Percentiles rank a stretch among this genome's conserved stretches.
Evolutionary conservation across 2,888 invertebrate species (phyloP).

Genomic region (Amphiduros pacificus): DNA sequence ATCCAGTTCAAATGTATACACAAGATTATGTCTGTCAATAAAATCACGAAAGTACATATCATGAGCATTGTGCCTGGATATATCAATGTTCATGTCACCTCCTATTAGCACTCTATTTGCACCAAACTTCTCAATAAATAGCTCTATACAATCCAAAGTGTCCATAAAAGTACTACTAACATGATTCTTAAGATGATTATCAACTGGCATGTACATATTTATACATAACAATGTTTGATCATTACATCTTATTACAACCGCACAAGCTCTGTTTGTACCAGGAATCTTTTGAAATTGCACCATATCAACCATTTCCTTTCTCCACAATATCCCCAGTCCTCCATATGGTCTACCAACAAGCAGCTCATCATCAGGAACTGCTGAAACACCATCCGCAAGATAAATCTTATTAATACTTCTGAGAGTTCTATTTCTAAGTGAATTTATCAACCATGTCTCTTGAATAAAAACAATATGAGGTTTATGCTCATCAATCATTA

Average conservation of each 20-base stretch:
- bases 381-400: neutral
- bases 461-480: neutral
- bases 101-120: neutral
- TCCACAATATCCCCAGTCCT: neutral
- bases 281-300: neutral
- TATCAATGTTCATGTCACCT: neutral
- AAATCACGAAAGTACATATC: neutral
- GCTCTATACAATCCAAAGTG: neutral
- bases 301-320: neutral
- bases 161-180: neutral
- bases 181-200: neutral
- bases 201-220: neutral
- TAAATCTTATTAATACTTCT: neutral
- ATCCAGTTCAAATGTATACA: neutral
- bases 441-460: neutral
- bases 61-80: neutral
- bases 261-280: neutral
- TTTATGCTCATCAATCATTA: neutral
- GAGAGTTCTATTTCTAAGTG: neutral
- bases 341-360: neutral
- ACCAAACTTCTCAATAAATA: neutral
- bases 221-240: neutral
- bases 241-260: neutral
- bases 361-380: neutral
- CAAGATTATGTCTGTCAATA: neutral